Conservation (phyloP, 2,797 vertebrate species). For the Xenops minutus region DNA sequence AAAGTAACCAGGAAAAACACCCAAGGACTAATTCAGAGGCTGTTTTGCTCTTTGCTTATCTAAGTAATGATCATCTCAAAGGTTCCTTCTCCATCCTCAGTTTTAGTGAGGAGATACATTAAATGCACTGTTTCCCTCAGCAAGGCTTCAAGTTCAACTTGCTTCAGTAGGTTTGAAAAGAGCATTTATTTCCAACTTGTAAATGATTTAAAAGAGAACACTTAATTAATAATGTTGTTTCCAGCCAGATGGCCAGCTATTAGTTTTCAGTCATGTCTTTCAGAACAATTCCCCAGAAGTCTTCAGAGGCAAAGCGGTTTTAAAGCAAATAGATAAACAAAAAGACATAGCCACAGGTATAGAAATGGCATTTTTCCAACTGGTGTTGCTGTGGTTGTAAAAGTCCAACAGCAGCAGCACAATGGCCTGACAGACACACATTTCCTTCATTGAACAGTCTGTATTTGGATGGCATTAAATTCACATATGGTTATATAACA, state of each 20-base stretch:
- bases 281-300: not conserved
- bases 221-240: constrained; percentile 58
- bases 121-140: not conserved
- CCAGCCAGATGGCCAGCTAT: constrained; percentile 57
- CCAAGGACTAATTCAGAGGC: not conserved
- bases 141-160: constrained; percentile 3
- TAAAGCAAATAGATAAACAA: not conserved
- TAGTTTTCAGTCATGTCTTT: constrained; percentile 33
- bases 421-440: not conserved
- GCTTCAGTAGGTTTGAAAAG: constrained; percentile 16
- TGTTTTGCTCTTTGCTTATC: not conserved
- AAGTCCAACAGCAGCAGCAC: not conserved
- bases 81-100: not conserved
- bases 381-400: not conserved
- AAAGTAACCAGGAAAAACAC: not conserved
- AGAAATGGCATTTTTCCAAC: not conserved
- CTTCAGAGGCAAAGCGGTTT: constrained; percentile 1
- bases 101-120: not conserved
- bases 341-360: not conserved
- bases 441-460: not conserved
- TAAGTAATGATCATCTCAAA: not conserved
- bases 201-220: constrained; percentile 49
- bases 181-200: constrained; percentile 23
- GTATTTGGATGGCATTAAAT: not conserved
- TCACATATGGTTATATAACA: not conserved